phyloP scores from a whole-genome alignment of 2,113 vertebrate species.

The Macrotus californicus region DNA sequence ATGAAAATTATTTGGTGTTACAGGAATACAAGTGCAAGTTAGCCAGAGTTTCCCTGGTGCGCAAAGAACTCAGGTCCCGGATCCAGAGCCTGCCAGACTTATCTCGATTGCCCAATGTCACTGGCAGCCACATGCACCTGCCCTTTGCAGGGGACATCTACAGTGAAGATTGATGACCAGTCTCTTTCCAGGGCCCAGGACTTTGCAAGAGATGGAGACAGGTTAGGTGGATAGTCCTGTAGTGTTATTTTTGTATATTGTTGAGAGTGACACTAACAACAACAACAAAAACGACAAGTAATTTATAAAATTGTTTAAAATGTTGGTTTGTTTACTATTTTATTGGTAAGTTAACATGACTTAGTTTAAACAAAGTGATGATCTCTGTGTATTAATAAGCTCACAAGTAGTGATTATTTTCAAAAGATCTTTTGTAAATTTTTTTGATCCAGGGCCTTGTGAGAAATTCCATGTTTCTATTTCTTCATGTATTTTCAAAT shows the following conservation, averaged over 20 bases:
- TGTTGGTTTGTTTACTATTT: conserved; percentile 84
- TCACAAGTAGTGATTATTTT: conserved; percentile 77
- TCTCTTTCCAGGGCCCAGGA: conserved; percentile 67
- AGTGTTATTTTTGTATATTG: conserved; percentile 92
- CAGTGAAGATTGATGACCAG: conserved; percentile 86
- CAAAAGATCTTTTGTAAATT: conserved; percentile 80
- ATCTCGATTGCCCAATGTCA: conserved; percentile 89
- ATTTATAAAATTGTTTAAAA: conserved; percentile 82
- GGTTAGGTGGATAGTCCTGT: conserved; percentile 83
- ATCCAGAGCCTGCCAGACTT: conserved; percentile 93
- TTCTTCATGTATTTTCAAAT: conserved; percentile 64
- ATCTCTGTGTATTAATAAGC: conserved; percentile 77
- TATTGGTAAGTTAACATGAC: conserved; percentile 78
- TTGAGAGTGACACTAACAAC: conserved; percentile 80
- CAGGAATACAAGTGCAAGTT: conserved; percentile 98
- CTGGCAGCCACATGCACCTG: conserved; percentile 86
- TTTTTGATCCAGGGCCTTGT: conserved; percentile 76
- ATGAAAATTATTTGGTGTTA: conserved; percentile 72
- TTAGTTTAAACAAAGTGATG: conserved; percentile 76
- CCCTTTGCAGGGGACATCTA: conserved; percentile 90
- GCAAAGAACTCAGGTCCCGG: conserved; percentile 95
- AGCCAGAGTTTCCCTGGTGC: conserved; percentile 93
- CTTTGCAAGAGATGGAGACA: conserved; percentile 79
- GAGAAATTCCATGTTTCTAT: conserved; percentile 66
- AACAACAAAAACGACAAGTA: conserved; percentile 79